A percentile compares a stretch with the other conserved stretches of the same genome.
Evolutionary conservation across 1,140 invertebrate species (phyloP).

Genomic region (Anastatus disparis): DNA sequence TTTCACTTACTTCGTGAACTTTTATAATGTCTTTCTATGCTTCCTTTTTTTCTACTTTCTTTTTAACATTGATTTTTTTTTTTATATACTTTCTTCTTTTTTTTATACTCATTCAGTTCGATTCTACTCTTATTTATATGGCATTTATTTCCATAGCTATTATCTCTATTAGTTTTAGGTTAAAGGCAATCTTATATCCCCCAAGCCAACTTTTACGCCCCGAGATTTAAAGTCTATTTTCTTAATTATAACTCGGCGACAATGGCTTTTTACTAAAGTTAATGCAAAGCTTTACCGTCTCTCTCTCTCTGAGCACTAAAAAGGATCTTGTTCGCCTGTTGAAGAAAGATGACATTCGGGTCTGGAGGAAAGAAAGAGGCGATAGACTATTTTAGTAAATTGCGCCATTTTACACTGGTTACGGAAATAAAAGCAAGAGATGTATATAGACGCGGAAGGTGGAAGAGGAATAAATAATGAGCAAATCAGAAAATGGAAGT

Average conservation of each 20-base stretch:
- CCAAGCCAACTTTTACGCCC: constrained; percentile 1
- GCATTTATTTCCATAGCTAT: constrained; percentile 18
- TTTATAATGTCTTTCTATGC: no score
- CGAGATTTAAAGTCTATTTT: constrained; percentile 56
- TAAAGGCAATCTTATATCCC: not conserved
- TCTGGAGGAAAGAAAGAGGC: constrained; percentile 9
- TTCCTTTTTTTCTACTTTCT: no score
- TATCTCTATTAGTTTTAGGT: constrained; percentile 6
- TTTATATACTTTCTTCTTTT: no score
- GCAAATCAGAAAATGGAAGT: no score
- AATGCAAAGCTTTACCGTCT: constrained; percentile 41
- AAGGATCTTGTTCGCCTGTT: constrained; percentile 30
- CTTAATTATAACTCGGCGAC: constrained; percentile 62
- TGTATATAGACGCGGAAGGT: no score
- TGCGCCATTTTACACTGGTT: constrained; percentile 27
- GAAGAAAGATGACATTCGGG: constrained; percentile 11
- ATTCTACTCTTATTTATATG: constrained; percentile 1
- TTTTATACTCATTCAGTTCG: no score
- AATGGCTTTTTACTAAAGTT: constrained; percentile 47
- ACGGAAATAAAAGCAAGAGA: constrained; percentile 8
- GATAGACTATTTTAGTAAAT: constrained; percentile 48
- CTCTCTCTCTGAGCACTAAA: constrained; percentile 42
- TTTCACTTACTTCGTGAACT: constrained; percentile 16
- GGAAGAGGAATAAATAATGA: no score
- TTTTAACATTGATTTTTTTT: not conserved